Percentiles rank a stretch among this genome's conserved stretches.
Evolutionary conservation across 2,797 vertebrate species (phyloP).

Genomic region (Molossus alvarezi): DNA sequence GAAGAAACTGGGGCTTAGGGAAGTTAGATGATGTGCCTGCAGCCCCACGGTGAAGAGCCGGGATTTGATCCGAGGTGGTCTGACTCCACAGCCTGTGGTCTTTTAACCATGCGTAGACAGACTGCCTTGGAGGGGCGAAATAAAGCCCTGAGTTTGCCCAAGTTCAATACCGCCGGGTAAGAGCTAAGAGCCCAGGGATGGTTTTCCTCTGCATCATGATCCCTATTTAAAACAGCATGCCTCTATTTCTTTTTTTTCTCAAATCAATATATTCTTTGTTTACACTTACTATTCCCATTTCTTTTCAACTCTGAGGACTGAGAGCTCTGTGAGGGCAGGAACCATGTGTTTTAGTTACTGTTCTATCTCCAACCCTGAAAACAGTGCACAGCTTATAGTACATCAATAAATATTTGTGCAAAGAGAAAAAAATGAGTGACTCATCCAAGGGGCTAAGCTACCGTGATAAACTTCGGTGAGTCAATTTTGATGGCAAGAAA

Average conservation of each 20-base stretch:
- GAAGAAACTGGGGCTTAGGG: background rate
- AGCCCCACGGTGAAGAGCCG: background rate
- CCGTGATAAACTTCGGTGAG: conserved; percentile 2
- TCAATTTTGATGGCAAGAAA: background rate
- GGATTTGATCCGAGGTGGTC: background rate
- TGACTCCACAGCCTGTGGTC: background rate
- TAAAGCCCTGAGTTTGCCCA: background rate
- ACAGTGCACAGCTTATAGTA: background rate
- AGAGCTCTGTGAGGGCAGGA: background rate
- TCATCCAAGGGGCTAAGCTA: background rate
- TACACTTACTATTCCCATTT: background rate
- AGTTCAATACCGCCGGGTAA: background rate
- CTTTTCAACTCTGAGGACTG: background rate
- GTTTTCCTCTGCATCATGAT: background rate
- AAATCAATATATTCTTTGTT: background rate
- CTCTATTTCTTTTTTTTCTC: background rate
- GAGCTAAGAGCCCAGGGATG: background rate
- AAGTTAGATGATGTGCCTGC: background rate
- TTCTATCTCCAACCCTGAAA: background rate
- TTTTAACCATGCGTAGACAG: background rate
- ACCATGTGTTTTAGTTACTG: background rate
- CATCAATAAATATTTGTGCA: conserved; percentile 5
- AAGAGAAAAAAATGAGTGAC: background rate
- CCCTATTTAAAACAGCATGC: background rate
- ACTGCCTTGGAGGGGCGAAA: background rate